A percentile compares a stretch with the other conserved stretches of the same genome.
Evolutionary conservation across 64 coral and sea anemone species (phyloP).

Genomic region (Anthopleura sola): DNA sequence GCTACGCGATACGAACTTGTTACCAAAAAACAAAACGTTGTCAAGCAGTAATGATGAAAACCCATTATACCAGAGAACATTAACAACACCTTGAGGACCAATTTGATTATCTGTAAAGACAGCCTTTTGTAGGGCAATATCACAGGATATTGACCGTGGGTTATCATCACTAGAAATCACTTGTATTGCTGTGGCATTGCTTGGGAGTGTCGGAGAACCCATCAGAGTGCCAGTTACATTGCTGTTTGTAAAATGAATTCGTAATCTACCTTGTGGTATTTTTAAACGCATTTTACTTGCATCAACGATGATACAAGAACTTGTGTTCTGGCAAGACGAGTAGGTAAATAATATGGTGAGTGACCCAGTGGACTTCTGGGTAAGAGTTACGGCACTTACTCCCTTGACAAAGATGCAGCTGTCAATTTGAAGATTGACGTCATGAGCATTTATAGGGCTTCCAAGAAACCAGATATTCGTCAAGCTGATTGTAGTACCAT

Average conservation of each 20-base stretch:
- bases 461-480: neutral
- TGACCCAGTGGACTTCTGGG: neutral
- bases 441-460: neutral
- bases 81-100: neutral
- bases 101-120: neutral
- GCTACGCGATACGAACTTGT: neutral
- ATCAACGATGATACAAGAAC: slow-evolving; percentile 1
- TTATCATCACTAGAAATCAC: neutral
- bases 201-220: neutral
- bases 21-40: neutral
- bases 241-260: neutral
- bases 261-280: neutral
- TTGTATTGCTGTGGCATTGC: neutral
- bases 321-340: slow-evolving; percentile 19
- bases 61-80: neutral
- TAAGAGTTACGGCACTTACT: neutral
- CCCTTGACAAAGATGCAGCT: slow-evolving; percentile 7
- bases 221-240: neutral
- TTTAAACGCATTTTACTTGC: neutral
- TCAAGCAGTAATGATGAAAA: neutral
- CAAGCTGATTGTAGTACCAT: neutral
- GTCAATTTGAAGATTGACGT: slow-evolving; percentile 1
- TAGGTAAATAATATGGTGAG: slow-evolving; percentile 13
- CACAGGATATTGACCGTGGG: neutral
- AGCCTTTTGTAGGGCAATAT: neutral